Base-by-base conservation (phyloP, 2,113 vertebrate species). In the Zosterops pallidus region DNA sequence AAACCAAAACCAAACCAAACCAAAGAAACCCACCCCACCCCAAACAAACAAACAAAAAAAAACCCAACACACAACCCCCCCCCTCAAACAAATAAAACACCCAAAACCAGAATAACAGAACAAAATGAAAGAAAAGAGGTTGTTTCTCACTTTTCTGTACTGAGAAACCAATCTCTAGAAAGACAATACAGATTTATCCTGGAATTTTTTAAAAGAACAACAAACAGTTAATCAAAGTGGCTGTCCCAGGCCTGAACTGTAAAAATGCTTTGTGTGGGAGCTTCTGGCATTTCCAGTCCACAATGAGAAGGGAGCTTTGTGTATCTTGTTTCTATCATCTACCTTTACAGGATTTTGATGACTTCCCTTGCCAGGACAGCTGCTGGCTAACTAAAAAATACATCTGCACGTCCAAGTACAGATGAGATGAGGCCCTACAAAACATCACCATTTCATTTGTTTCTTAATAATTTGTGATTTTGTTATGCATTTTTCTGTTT, bases 401-500 rank as follows among this genome's bases (percentile, higher is more conserved):
- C 3, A 63, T 60, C 39, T 59, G 8, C 10, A 19, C 0, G 0
- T 80, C 20, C 31, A 90, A 88, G 16, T 25, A 17, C 24, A 67
- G 29, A 39, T 25, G 35, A 12, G 10, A 90, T 37, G 24, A 81
- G 8, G 31, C 67, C 24, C 12, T 29, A 37, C 28, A 47, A 72
- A 90, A 86, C 35, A 46, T 37, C 37, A 42, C 15, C 6, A 13
- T 42, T 83, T 41, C 68, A 53, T 77, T 83, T 60, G 4, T 63
- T 60, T 76, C n/a, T 84, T 84, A 76, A 55, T 57, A 0, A 69
- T 62, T 79, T 85, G 28, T 63, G 20, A 71, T 79, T 64, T 70
- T 6, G 5, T 57, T 79, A 72, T 42, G 71, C 3, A 4, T 83
- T 95, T 92, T 75, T 70, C 14, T 44, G 13, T 63, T 75, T 88